Base-by-base conservation (phyloP, 92 coral and sea anemone species). In the Palythoa grandiflora region DNA sequence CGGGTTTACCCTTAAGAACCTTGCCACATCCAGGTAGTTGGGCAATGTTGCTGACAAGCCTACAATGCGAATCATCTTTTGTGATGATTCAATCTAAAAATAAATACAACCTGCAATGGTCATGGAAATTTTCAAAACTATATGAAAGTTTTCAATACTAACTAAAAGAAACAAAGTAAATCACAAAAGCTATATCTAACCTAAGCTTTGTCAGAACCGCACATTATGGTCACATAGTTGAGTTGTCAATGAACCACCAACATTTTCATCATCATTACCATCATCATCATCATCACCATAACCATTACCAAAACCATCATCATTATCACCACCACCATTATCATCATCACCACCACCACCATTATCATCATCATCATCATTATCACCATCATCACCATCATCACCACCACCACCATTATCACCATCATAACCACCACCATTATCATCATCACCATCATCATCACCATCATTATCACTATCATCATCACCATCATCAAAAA, bases 31-130 rank as follows among this genome's bases (percentile, higher is more conserved):
- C 54, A 92, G 86, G 83, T 95, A 97, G 92, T 97, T 97, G 2
- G 99, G 99, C 53, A 97, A 93, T 38, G 99, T 97, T 38, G 99
- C 99, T 1, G 99, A 97, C 65, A 97, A 87, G 47, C 99, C 99
- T 52, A 97, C 99, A 6, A 97, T 95, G 21, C 99, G 97, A 75
- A 97, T 97, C 99, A 97, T 97, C 70, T 93, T 95, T 79, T 97
- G 99, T 36, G 97, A 90, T 40, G 99, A 90, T 52, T 95, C 98
- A 71, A 96, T 98, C 99, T 96, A 78, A 93, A 91, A 68, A 28
- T 9, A 28, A 68, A 68, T 15, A 14, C 68, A 60, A 60, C 3
- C 20, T 14, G 2, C 3, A 16, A 60, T 2, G 28, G n/a, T 60
- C n/a, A 60, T 14, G n/a, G 21, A 17, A 60, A 54, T 54, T 54